phyloP scores from a whole-genome alignment of 2,888 invertebrate genomes.

The Mesorhabditis spiculigera region DNA sequence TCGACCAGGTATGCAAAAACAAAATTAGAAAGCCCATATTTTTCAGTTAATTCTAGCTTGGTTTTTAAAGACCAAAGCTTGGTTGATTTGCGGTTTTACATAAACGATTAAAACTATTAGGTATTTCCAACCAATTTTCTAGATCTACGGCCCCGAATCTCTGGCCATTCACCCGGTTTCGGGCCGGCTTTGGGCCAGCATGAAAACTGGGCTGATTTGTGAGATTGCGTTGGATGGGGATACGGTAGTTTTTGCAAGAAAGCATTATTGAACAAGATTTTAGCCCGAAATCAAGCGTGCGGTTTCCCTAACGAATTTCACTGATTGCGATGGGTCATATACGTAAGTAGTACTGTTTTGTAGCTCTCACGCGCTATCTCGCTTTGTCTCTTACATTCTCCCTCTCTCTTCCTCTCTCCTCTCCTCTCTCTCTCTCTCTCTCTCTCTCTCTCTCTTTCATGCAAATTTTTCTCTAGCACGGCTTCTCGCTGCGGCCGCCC shows the following conservation, averaged over 20 bases:
- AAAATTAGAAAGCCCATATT: background rate
- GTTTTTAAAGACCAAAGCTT: background rate
- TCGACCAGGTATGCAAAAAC: slow-evolving; percentile 17
- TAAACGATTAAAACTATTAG: background rate
- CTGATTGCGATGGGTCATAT: slow-evolving; percentile 37
- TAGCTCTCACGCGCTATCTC: background rate
- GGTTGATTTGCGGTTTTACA: background rate
- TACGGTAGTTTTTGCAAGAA: background rate
- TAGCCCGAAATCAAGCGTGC: slow-evolving; percentile 24
- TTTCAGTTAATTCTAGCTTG: background rate
- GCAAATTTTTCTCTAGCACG: background rate
- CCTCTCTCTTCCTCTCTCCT: background rate
- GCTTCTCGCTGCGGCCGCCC: slow-evolving; percentile 27
- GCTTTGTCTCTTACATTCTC: background rate
- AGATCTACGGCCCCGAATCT: slow-evolving; percentile 37
- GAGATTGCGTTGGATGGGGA: slow-evolving; percentile 22
- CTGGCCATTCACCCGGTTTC: slow-evolving; percentile 24
- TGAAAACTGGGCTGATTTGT: slow-evolving; percentile 35
- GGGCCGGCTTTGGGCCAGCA: slow-evolving; percentile 26
- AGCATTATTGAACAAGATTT: background rate
- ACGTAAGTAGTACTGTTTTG: background rate
- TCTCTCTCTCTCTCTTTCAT: background rate
- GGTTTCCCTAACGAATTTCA: slow-evolving; percentile 21
- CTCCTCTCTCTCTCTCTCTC: background rate
- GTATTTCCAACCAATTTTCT: background rate